Percentiles rank a stretch among this genome's conserved stretches.
phyloP scores from a whole-genome alignment of 2,113 vertebrate species.

The Nothoprocta perdicaria region DNA sequence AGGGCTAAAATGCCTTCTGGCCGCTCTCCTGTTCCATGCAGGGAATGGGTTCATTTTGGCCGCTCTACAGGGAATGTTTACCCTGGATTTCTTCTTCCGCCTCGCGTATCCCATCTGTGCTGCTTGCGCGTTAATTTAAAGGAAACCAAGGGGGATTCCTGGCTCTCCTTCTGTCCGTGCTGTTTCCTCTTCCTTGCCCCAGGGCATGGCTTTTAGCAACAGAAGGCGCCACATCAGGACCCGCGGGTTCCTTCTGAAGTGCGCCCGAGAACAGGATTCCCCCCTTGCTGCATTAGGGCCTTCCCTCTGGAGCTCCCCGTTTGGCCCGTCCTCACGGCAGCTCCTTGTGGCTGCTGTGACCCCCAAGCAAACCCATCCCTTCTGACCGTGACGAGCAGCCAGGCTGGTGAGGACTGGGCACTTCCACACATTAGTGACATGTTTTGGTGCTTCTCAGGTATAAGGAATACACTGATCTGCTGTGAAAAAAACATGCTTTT shows the following conservation, averaged over 20 bases:
- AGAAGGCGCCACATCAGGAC: background rate
- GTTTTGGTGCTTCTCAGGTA: background rate
- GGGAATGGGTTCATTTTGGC: slow-evolving; percentile 1
- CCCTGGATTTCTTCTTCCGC: slow-evolving; percentile 18
- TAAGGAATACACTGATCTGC: background rate
- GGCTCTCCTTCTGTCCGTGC: background rate
- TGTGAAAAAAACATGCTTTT: background rate
- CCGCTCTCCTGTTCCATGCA: background rate
- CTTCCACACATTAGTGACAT: background rate
- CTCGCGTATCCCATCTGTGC: slow-evolving; percentile 20
- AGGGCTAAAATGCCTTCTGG: background rate
- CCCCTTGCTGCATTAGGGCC: background rate
- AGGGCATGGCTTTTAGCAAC: background rate
- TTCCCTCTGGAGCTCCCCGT: background rate
- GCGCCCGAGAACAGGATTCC: background rate
- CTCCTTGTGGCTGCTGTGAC: background rate
- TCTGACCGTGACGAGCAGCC: rapidly evolving
- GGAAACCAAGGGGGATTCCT: background rate
- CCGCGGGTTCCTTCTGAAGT: background rate
- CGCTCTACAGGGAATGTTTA: background rate
- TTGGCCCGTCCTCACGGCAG: background rate
- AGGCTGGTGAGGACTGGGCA: background rate
- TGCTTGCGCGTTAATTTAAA: slow-evolving; percentile 21
- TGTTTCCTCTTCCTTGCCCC: background rate
- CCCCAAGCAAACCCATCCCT: background rate